Evolutionary conservation across 2,888 invertebrate species (phyloP).

Genomic region (Scrobipalpa costella): DNA sequence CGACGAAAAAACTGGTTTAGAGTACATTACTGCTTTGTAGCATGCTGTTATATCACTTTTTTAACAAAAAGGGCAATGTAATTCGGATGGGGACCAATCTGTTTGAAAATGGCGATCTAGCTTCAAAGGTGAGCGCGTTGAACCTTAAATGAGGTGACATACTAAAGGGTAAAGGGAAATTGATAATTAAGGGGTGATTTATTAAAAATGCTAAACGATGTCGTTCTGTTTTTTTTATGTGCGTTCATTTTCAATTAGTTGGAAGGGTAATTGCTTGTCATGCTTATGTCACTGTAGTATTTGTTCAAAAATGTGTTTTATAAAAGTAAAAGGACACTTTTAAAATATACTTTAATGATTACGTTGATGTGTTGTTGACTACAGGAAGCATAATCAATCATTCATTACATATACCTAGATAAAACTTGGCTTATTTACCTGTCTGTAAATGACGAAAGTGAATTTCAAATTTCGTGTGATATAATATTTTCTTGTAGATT

Average conservation of each 20-base stretch:
- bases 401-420: too few species aligned
- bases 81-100: neutral
- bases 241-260: neutral
- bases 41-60: neutral
- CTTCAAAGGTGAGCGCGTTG: conserved; percentile 13
- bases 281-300: neutral
- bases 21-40: neutral
- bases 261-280: neutral
- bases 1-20: neutral
- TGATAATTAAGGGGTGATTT: conserved; percentile 4
- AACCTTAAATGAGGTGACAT: neutral
- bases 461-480: too few species aligned
- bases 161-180: conserved; percentile 2
- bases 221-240: neutral
- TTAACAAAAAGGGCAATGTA: neutral
- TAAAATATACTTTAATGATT: too few species aligned
- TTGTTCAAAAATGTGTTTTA: neutral
- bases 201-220: neutral
- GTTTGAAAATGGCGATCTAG: neutral
- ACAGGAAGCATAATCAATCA: too few species aligned
- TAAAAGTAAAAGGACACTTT: too few species aligned
- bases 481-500: too few species aligned
- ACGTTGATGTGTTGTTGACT: too few species aligned
- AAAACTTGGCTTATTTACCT: too few species aligned
- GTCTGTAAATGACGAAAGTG: too few species aligned